A percentile compares a stretch with the other conserved stretches of the same genome.
These are phyloP conservation scores for Capromys pilorides DNA, from an alignment of 2,797 vertebrate genomes.

Conservation along the genomic window DNA sequence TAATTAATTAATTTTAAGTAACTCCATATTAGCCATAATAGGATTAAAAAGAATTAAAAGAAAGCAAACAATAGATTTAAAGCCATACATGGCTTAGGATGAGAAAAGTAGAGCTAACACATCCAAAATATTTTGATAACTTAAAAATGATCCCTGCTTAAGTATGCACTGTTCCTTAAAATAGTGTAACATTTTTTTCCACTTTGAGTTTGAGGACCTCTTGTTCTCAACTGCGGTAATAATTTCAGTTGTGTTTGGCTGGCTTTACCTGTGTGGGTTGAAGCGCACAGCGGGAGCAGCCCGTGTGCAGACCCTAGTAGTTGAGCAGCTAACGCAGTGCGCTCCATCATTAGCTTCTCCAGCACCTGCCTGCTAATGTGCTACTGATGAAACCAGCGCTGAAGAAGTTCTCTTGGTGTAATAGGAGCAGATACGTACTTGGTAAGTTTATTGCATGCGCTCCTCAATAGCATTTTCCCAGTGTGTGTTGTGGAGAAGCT, in stretches of 20 bases:
- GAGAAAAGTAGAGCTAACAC: not conserved
- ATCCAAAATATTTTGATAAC: conserved; percentile 18
- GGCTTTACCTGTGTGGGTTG: not conserved
- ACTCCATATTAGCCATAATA: not conserved
- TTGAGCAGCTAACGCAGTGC: not conserved
- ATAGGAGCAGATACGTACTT: not conserved
- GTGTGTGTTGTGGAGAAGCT: not conserved
- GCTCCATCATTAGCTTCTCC: not conserved
- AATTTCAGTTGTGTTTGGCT: not conserved
- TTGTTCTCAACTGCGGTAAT: not conserved
- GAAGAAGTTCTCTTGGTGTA: not conserved
- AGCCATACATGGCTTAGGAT: not conserved
- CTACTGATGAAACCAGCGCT: no score
- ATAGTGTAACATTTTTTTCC: conserved; percentile 41
- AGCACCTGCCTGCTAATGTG: not conserved
- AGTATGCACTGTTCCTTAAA: conserved; percentile 17
- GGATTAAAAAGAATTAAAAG: not conserved
- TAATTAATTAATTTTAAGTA: not conserved
- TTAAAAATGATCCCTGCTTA: conserved; percentile 9
- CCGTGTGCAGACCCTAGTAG: not conserved
- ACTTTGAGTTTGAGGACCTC: not conserved
- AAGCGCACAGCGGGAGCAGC: not conserved
- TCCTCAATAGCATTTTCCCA: not conserved
- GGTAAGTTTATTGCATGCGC: not conserved
- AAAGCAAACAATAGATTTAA: not conserved